phyloP scores from a whole-genome alignment of 2,113 vertebrate species.

The Falcunculus frontatus region DNA sequence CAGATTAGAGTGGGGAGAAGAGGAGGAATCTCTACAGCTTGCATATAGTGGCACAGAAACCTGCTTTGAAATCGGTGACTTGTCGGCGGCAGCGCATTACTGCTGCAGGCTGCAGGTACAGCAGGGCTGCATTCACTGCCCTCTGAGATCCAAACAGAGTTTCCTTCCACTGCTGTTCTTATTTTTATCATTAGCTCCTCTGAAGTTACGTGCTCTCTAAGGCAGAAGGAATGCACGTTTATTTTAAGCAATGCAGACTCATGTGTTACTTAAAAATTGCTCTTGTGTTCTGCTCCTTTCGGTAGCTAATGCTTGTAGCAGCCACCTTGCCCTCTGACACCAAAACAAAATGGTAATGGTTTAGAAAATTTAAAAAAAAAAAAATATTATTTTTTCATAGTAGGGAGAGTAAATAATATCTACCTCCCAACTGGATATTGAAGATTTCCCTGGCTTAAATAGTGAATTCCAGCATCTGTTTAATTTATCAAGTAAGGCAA shows the following conservation, averaged over 20 bases:
- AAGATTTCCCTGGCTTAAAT: not conserved
- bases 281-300: not conserved
- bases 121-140: not conserved
- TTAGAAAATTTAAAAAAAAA: not conserved
- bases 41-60: slow-evolving; percentile 84
- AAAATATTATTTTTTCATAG: not conserved
- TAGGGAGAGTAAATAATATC: not conserved
- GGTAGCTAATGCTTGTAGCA: not conserved
- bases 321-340: not conserved
- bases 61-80: slow-evolving; percentile 82
- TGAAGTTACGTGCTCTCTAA: not conserved
- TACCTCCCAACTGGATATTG: not conserved
- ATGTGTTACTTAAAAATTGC: not conserved
- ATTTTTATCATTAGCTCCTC: not conserved
- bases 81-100: slow-evolving; percentile 84
- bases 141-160: not conserved
- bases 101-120: slow-evolving; percentile 89
- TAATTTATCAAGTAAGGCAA: not conserved
- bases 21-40: slow-evolving; percentile 85
- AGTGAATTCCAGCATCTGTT: not conserved
- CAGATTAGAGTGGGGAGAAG: slow-evolving; percentile 92
- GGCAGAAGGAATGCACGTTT: not conserved
- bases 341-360: not conserved
- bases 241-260: not conserved
- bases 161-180: not conserved